A percentile compares a stretch with the other conserved stretches of the same genome.
Evolutionary conservation across 2,888 invertebrate genomes (phyloP).

Genomic region (Pseudeuparius sepicola): DNA sequence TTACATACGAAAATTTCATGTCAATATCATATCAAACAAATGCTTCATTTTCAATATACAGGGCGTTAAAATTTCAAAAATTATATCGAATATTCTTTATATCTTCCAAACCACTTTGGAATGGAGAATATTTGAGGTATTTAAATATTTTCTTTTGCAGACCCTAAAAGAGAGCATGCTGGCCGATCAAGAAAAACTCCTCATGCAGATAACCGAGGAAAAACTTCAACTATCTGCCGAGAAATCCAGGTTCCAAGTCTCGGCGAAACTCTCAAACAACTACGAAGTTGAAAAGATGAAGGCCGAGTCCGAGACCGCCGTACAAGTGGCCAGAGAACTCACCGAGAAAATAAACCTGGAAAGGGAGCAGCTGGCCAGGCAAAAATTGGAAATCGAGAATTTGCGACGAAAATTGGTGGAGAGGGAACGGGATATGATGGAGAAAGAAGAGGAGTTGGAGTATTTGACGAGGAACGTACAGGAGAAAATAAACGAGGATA

Average conservation of each 20-base stretch:
- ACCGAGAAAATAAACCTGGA: conserved; percentile 35
- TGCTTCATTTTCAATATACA: too few species aligned
- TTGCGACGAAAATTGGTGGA: conserved; percentile 32
- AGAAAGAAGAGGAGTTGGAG: conserved; percentile 34
- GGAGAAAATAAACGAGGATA: conserved; percentile 46
- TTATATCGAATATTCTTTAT: too few species aligned
- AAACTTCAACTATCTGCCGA: conserved; percentile 41
- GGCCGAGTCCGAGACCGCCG: conserved; percentile 37
- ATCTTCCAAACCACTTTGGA: too few species aligned
- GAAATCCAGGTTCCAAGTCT: conserved; percentile 34
- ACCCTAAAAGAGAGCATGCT: conserved; percentile 46
- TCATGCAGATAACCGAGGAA: conserved; percentile 49
- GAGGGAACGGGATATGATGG: conserved; percentile 28
- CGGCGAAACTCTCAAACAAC: conserved; percentile 32
- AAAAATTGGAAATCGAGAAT: conserved; percentile 34
- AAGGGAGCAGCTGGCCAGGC: conserved; percentile 31
- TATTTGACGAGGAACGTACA: conserved; percentile 38
- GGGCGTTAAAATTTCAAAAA: too few species aligned
- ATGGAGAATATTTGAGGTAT: too few species aligned
- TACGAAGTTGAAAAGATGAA: conserved; percentile 34
- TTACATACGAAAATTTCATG: too few species aligned
- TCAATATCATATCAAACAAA: too few species aligned
- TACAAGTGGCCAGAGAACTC: conserved; percentile 38
- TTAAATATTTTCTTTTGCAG: conserved; percentile 40
- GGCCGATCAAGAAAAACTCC: conserved; percentile 49